Base-by-base conservation (phyloP, 2,113 vertebrate genomes). In the Indicator indicator region DNA sequence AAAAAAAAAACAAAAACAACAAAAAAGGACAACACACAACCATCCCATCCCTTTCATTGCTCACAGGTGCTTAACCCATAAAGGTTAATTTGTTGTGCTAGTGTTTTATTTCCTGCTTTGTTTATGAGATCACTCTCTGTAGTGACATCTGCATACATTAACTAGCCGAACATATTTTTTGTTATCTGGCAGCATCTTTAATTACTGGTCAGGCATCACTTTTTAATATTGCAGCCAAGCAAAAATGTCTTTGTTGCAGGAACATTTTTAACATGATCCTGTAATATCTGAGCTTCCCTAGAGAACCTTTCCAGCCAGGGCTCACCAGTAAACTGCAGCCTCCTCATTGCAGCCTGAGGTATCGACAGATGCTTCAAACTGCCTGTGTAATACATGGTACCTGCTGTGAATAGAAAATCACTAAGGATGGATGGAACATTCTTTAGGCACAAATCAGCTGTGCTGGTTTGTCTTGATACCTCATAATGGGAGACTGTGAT, bases 361-460 rank as follows among this genome's bases (percentile, higher is more conserved):
- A 96, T 95, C 44, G 95, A 95, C 97, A 97, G 97, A 97, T 97
- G 97, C 93, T 97, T 86, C 67, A 16, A 88, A 70, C 93, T 95
- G 94, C 92, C 81, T 91, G 79, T 1, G 56, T 94, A 84, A 91
- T 89, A 30, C 1, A 5, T 8, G 48, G n/a, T 92, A 93, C 94
- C 94, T 97, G 93, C 88, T 96, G 89, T 83, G 95, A 94, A 96
- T 91, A 68, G 65, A 85, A 78, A 90, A 95, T 95, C 70, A 36
- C 55, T 20, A 3, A 73, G 83, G 87, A 33, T 93, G 87, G 88
- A 85, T 67, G 91, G 88, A 55, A 58, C 74, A 36, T 90, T 95
- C 75, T 93, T 94, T 56, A 84, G 64, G 55, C 69, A 69, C 46
- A 85, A 83, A 62, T 84, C 87, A 91, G 58, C 52, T 59, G 46